Conservation (phyloP, 1,140 invertebrate genomes). For the Odontomachus brunneus region DNA sequence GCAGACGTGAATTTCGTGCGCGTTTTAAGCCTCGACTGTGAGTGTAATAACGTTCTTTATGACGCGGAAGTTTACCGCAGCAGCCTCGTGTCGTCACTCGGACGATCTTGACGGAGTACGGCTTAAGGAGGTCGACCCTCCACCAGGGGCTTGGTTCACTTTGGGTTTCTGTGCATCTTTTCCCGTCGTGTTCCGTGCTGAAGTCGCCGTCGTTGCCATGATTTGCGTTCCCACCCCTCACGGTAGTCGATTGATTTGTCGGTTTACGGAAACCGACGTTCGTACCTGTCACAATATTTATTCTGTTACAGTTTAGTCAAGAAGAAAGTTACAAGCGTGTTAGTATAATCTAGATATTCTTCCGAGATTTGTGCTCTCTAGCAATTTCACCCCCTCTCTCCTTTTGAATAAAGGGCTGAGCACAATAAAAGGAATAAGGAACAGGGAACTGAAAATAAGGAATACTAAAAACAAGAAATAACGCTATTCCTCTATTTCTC, state of each 20-base stretch:
- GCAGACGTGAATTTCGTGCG: neutral
- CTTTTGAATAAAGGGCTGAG: too few species aligned
- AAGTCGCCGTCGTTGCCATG: constrained; percentile 95
- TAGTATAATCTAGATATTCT: too few species aligned
- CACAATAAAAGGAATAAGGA: too few species aligned
- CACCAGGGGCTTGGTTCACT: constrained; percentile 96
- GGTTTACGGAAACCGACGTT: constrained; percentile 95
- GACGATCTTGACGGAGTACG: constrained; percentile 93
- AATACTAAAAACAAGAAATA: too few species aligned
- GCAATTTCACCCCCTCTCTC: too few species aligned
- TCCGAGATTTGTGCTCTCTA: too few species aligned
- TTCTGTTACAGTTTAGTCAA: constrained; percentile 4
- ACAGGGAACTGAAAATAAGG: too few species aligned
- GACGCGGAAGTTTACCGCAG: constrained; percentile 87
- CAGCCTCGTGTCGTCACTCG: constrained; percentile 94
- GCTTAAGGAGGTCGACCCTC: constrained; percentile 93
- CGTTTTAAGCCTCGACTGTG: neutral
- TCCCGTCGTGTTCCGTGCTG: constrained; percentile 93
- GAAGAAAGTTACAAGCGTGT: neutral
- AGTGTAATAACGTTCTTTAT: neutral
- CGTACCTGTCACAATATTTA: constrained; percentile 86
- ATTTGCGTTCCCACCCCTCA: constrained; percentile 91
- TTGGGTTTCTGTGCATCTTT: constrained; percentile 94
- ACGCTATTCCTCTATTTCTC: too few species aligned
- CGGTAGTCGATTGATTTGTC: constrained; percentile 95